Evolutionary conservation across 2,113 vertebrate genomes (phyloP).

Genomic region (Myotis yumanensis): DNA sequence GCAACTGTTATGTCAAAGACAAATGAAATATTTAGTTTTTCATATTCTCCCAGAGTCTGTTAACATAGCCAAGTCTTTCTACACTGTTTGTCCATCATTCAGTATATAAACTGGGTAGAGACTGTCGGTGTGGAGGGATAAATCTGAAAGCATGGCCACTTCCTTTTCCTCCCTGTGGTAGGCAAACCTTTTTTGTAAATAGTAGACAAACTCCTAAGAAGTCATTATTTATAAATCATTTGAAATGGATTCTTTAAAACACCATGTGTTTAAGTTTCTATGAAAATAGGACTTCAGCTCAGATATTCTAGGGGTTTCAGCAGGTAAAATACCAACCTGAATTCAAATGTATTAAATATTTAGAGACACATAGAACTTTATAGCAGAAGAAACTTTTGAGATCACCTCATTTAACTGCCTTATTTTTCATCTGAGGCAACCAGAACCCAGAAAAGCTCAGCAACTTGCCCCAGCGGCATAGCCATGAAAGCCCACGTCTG

Average conservation of each 20-base stretch:
- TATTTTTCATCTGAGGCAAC: slow-evolving; percentile 15
- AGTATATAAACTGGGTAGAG: not conserved
- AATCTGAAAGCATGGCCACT: slow-evolving; percentile 47
- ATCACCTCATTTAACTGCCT: not conserved
- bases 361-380: not conserved
- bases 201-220: slow-evolving; percentile 45
- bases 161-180: slow-evolving; percentile 60
- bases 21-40: not conserved
- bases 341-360: slow-evolving; percentile 54
- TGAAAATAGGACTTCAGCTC: slow-evolving; percentile 54
- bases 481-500: not conserved
- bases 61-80: not conserved
- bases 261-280: slow-evolving; percentile 72
- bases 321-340: slow-evolving; percentile 59
- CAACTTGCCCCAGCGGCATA: not conserved
- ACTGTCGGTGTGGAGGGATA: not conserved
- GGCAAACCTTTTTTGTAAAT: slow-evolving; percentile 54
- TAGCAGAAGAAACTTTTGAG: not conserved
- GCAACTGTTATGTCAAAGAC: not conserved
- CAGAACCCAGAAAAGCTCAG: not conserved
- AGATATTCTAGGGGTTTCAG: slow-evolving; percentile 21
- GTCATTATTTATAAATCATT: slow-evolving; percentile 70
- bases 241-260: slow-evolving; percentile 69
- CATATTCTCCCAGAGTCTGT: not conserved
- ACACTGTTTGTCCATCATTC: not conserved